phyloP scores from a whole-genome alignment of 2,797 vertebrate species.

The Onychomys arenicola region DNA sequence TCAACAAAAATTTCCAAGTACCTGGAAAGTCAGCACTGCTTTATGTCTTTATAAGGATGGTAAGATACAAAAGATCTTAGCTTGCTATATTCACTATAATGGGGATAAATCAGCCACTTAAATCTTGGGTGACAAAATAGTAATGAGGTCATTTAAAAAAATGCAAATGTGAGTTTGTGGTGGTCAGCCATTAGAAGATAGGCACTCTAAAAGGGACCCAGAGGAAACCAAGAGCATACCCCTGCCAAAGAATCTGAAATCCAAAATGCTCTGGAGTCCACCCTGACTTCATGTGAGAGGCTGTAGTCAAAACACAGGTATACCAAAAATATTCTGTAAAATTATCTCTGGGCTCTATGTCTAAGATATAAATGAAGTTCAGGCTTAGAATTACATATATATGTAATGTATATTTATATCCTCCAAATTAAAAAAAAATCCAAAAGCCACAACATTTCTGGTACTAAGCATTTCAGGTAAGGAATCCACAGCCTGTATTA shows the following conservation, averaged over 20 bases:
- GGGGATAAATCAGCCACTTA: not conserved
- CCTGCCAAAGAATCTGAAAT: not conserved
- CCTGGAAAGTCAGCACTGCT: not conserved
- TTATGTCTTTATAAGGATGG: not conserved
- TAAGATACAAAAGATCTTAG: slow-evolving; percentile 43
- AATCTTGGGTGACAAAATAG: slow-evolving; percentile 8
- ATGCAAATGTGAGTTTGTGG: not conserved
- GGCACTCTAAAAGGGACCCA: not conserved
- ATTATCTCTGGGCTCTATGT: not conserved
- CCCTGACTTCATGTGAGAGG: not conserved
- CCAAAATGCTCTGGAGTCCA: not conserved
- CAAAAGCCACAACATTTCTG: not conserved
- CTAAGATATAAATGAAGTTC: not conserved
- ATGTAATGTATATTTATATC: not conserved
- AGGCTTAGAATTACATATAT: not conserved
- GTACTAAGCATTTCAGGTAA: not conserved
- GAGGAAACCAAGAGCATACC: not conserved
- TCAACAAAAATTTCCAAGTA: not conserved
- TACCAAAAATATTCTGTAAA: not conserved
- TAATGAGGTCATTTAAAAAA: not conserved
- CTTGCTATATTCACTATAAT: not conserved
- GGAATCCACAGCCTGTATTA: not conserved
- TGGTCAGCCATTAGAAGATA: not conserved
- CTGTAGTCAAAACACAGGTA: not conserved
- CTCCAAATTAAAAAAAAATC: not conserved